These are phyloP conservation scores for Notothenia rossii DNA, from an alignment of 2,113 vertebrate genomes.

Conservation along the genomic window DNA sequence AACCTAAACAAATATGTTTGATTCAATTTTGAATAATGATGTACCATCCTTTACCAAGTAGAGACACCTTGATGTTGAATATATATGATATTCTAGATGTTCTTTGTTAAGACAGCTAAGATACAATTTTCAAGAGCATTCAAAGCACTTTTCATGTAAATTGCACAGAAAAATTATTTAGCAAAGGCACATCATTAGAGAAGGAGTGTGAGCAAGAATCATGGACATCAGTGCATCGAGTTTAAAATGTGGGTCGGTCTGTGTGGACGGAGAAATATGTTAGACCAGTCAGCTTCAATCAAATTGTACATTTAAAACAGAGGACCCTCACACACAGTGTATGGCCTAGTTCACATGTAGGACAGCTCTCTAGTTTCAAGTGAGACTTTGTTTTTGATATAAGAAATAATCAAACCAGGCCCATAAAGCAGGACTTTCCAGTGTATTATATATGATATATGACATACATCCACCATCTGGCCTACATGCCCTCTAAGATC, in stretches of 20 bases:
- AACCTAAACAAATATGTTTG: background rate
- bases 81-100: background rate
- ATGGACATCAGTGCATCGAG: background rate
- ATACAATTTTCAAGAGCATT: background rate
- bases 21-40: background rate
- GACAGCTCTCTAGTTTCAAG: slow-evolving; percentile 38
- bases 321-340: background rate
- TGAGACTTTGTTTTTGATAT: slow-evolving; percentile 45
- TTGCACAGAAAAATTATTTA: background rate
- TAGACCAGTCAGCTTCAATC: background rate
- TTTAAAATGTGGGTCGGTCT: background rate
- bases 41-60: background rate
- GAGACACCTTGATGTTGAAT: background rate
- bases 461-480: slow-evolving; percentile 20
- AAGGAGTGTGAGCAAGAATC: background rate
- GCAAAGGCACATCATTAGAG: background rate
- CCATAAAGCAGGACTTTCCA: slow-evolving; percentile 26
- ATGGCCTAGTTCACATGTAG: slow-evolving; percentile 45
- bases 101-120: background rate
- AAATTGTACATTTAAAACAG: no score
- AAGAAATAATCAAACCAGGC: slow-evolving; percentile 33
- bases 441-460: slow-evolving; percentile 1
- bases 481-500: slow-evolving; percentile 30
- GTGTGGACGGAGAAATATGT: background rate
- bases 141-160: background rate